Evolutionary conservation across 2,888 invertebrate genomes (phyloP).

Genomic region (Meta bourneti): DNA sequence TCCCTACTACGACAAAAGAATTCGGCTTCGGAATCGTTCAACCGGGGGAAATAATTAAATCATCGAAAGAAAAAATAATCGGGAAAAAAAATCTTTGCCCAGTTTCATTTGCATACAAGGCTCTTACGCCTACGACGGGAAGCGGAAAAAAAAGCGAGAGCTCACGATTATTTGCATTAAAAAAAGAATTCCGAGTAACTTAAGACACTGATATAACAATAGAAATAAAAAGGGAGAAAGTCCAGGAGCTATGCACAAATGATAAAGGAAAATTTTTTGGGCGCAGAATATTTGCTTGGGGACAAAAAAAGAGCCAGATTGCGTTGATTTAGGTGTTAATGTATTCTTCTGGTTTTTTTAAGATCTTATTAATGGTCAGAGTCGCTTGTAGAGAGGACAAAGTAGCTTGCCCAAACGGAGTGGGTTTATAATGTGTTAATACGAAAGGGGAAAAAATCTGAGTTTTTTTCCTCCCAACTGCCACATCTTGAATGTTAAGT

Average conservation of each 20-base stretch:
- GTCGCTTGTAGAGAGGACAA: slow-evolving; percentile 38
- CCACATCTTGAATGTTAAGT: slow-evolving; percentile 45
- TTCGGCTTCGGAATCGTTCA: slow-evolving; percentile 56
- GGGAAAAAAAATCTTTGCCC: slow-evolving; percentile 16
- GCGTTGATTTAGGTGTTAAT: slow-evolving; percentile 74
- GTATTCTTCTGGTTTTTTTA: slow-evolving; percentile 63
- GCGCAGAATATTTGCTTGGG: slow-evolving; percentile 36
- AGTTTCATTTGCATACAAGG: slow-evolving; percentile 71
- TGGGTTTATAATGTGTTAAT: slow-evolving; percentile 51
- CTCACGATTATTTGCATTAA: slow-evolving; percentile 69
- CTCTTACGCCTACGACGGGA: slow-evolving; percentile 32
- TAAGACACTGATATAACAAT: slow-evolving; percentile 73
- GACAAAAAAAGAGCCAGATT: slow-evolving; percentile 45
- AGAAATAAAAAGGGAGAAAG: slow-evolving; percentile 46
- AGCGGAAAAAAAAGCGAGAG: not conserved
- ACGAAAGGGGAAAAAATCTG: slow-evolving; percentile 10
- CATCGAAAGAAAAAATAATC: slow-evolving; percentile 51
- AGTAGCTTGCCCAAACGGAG: slow-evolving; percentile 34
- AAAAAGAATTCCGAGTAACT: slow-evolving; percentile 66
- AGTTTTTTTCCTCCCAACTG: slow-evolving; percentile 23
- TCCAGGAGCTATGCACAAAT: slow-evolving; percentile 45
- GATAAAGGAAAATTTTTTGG: slow-evolving; percentile 66
- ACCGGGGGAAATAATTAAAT: slow-evolving; percentile 71
- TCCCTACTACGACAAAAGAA: slow-evolving; percentile 59
- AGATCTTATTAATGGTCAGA: slow-evolving; percentile 63